These are phyloP conservation scores for Orgyia antiqua DNA, from an alignment of 2,888 invertebrate species.

Conservation along the genomic window DNA sequence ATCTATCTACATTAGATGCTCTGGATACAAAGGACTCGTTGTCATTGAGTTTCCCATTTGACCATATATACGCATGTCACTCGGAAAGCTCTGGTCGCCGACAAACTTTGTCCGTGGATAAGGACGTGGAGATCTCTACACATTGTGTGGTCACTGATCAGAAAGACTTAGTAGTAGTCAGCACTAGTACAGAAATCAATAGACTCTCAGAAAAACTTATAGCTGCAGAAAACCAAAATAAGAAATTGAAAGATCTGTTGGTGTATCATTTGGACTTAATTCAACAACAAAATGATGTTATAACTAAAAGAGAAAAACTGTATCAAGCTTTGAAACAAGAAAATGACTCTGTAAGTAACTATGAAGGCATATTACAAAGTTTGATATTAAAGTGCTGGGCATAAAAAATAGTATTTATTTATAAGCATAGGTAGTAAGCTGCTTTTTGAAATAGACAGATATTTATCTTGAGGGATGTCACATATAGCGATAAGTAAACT, in stretches of 20 bases:
- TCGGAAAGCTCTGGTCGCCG: constrained; percentile 55
- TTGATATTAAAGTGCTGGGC: no score
- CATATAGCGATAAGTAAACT: no score
- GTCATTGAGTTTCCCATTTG: constrained; percentile 79
- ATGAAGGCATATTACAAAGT: no score
- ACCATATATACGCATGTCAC: constrained; percentile 85
- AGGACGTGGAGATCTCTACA: constrained; percentile 57
- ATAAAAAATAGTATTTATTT: no score
- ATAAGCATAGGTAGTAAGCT: no score
- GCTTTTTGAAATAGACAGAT: no score
- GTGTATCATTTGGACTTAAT: constrained; percentile 91
- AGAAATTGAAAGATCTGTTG: constrained; percentile 86
- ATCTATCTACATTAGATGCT: constrained; percentile 56
- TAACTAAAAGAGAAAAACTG: constrained; percentile 87
- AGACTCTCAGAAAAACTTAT: constrained; percentile 52
- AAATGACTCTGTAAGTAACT: constrained; percentile 84
- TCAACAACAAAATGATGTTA: constrained; percentile 92
- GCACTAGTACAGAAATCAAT: constrained; percentile 32
- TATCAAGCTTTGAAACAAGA: constrained; percentile 85
- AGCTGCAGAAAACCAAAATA: constrained; percentile 76
- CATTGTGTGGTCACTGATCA: constrained; percentile 48
- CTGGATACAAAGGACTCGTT: constrained; percentile 73
- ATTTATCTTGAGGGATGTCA: no score
- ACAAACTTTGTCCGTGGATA: constrained; percentile 49
- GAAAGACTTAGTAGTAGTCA: constrained; percentile 30